Percentiles rank a stretch among this genome's conserved stretches.
Evolutionary conservation across 2,797 vertebrate species (phyloP).

Genomic region (Paguma larvata): DNA sequence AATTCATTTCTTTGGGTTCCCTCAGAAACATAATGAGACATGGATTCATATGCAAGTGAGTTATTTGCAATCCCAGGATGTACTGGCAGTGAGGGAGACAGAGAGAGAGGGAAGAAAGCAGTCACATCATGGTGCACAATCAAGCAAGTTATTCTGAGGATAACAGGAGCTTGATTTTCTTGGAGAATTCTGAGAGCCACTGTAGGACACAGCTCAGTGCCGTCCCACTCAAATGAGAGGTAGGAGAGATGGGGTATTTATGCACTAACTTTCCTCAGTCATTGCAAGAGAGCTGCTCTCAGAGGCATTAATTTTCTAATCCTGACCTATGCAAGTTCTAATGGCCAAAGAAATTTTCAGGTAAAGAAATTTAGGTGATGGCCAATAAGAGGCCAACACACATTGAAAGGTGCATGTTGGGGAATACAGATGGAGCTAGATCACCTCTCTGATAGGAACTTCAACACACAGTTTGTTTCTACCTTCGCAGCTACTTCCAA

Average conservation of each 20-base stretch:
- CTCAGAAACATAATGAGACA: background rate
- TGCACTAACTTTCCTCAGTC: background rate
- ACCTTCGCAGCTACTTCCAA: background rate
- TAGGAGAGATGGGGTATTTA: background rate
- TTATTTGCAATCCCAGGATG: background rate
- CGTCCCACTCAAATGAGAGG: background rate
- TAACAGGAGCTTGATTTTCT: background rate
- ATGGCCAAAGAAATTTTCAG: background rate
- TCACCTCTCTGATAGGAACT: background rate
- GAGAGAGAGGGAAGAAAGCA: background rate
- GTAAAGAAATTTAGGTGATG: background rate
- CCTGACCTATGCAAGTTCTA: background rate
- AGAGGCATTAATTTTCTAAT: background rate
- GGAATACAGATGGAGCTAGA: background rate
- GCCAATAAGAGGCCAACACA: background rate
- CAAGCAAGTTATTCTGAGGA: background rate
- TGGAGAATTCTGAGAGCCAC: background rate
- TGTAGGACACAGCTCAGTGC: background rate
- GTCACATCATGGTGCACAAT: background rate
- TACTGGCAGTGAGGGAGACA: background rate
- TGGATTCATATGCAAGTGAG: background rate
- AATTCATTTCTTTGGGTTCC: background rate
- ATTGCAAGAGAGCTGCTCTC: background rate
- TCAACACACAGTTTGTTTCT: background rate
- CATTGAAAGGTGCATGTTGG: background rate